phyloP scores from a whole-genome alignment of 1,140 invertebrate species.

The Atta cephalotes region DNA sequence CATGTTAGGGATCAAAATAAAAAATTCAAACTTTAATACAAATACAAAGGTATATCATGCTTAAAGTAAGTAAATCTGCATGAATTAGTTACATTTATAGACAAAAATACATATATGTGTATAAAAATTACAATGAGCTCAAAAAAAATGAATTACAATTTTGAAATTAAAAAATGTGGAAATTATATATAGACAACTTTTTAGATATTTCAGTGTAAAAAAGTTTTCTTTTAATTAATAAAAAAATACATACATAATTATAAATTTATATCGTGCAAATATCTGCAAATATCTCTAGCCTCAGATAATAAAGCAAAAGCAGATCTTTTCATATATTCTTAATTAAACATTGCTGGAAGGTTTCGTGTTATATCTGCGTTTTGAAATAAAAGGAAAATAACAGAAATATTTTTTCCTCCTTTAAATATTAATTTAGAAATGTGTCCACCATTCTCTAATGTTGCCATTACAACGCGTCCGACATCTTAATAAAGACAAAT shows the following conservation, averaged over 20 bases:
- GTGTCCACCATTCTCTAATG: not conserved
- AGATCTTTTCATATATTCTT: conserved; percentile 36
- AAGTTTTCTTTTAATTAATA: conserved; percentile 51
- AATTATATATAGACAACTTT: not conserved
- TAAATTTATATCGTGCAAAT: not conserved
- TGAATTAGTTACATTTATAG: not conserved
- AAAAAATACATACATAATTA: not conserved
- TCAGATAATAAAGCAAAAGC: not conserved
- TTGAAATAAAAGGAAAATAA: conserved; percentile 23
- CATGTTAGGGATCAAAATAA: not conserved
- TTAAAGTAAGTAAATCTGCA: not conserved
- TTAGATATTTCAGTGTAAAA: not conserved
- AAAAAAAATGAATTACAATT: not conserved
- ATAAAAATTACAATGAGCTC: not conserved
- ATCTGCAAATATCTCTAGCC: not conserved
- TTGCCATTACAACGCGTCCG: conserved; percentile 32
- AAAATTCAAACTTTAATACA: not conserved
- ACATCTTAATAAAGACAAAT: conserved; percentile 65
- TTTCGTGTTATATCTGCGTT: not conserved
- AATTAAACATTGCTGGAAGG: conserved; percentile 37
- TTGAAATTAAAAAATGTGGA: not conserved
- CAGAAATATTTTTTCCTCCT: conserved; percentile 39
- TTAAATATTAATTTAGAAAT: conserved; percentile 42
- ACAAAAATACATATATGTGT: not conserved
- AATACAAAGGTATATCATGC: not conserved